Evolutionary conservation across 2,888 invertebrate genomes (phyloP).

Genomic region (Leptopilina drosophilae): DNA sequence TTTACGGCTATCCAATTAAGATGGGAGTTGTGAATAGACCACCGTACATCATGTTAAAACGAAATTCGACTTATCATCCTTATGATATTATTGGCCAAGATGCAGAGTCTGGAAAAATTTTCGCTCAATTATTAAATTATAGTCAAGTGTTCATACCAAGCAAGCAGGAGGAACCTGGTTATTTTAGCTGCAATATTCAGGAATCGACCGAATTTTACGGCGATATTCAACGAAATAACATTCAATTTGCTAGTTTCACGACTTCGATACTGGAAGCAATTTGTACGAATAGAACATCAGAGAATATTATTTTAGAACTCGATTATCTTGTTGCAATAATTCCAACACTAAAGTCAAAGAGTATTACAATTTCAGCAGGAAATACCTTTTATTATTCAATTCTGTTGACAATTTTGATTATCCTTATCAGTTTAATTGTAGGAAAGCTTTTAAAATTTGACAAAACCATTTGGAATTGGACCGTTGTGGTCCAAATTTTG

Average conservation of each 20-base stretch:
- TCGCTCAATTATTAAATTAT: neutral
- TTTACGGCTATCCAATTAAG: neutral
- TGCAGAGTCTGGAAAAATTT: neutral
- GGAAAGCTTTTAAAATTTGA: neutral
- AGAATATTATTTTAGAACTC: neutral
- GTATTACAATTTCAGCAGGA: neutral
- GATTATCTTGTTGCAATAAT: neutral
- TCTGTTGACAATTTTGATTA: neutral
- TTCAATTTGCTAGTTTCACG: neutral
- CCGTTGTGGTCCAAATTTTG: neutral
- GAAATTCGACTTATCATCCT: neutral
- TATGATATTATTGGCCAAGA: neutral
- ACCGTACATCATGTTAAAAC: neutral
- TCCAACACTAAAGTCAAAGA: neutral
- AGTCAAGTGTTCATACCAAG: neutral
- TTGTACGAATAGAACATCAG: neutral
- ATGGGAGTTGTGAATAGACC: neutral
- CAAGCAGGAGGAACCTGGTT: neutral
- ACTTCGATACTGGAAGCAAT: neutral
- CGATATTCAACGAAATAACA: neutral
- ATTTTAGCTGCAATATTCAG: neutral
- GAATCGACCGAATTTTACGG: neutral
- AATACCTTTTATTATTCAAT: neutral
- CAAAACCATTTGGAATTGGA: neutral
- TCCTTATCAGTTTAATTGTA: neutral